Base-by-base conservation (phyloP, 2,888 invertebrate species). In the Dryobotodes eremita region DNA sequence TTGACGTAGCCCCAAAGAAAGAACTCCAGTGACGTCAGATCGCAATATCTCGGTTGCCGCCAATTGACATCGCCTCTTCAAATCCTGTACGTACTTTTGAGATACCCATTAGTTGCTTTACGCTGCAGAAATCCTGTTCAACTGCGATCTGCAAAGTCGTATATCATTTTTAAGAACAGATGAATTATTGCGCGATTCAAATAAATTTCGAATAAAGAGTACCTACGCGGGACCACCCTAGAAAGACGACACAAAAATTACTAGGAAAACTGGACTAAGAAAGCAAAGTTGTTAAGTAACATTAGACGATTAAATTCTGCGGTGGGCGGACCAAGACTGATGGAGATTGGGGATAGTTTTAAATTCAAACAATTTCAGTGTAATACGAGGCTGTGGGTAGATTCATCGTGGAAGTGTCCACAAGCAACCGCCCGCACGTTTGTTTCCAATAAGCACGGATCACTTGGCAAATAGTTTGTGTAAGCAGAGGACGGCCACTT, bases 391-490 rank as follows among this genome's bases (percentile, higher is more conserved):
- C 59, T 72, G 74, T 13, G 68, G 71, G 74, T 75, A 74, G 68
- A 68, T 78, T 64, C 71, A 71, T 74, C 71, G 66, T 48, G 64
- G n/a, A 64, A 81, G 81, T 80, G 80, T 82, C 80, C 69, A 68
- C 76, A 64, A n/a, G 59, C 77, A 42, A 57, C 62, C 55, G 59
- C 70, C 62, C 66, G 57, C 80, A 79, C 80, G 86, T 88, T 86
- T 86, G 85, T 80, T 79, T 82, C 80, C 84, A 86, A 88, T 86
- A 86, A 89, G 82, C 78, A 80, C 78, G 85, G 85, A 86, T 89
- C 86, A 85, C 83, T 89, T 83, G 78, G 81, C 74, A 85, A 84
- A 88, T 89, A 85, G 89, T 89, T 89, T 86, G 85, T 79, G 62
- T 85, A 77, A 72, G 57, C 42, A 80, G 82, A 77, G 77, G 83